Percentiles rank a stretch among this genome's conserved stretches.
phyloP scores from a whole-genome alignment of 1,140 invertebrate genomes.

The Temnothorax nylanderi region DNA sequence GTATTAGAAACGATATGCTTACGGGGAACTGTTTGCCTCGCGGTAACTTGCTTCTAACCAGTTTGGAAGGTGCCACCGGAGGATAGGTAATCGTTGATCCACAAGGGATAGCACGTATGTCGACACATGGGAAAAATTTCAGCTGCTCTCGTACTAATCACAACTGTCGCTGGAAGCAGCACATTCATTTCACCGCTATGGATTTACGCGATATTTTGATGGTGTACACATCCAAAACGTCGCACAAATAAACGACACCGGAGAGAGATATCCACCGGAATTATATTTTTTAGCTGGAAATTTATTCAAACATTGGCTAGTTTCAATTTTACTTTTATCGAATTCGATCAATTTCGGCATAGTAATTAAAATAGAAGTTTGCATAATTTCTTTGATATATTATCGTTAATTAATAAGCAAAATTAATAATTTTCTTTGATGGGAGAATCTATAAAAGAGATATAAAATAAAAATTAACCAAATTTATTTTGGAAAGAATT shows the following conservation, averaged over 20 bases:
- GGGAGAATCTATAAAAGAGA: not conserved
- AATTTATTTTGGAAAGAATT: not conserved
- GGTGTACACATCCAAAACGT: slow-evolving; percentile 22
- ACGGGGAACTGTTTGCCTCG: slow-evolving; percentile 43
- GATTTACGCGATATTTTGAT: slow-evolving; percentile 57
- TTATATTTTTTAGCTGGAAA: slow-evolving; percentile 56
- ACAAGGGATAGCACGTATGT: slow-evolving; percentile 5
- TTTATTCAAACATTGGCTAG: slow-evolving; percentile 42
- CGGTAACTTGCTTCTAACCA: slow-evolving; percentile 35
- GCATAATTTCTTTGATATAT: too few relatives aligned
- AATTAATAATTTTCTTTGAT: not conserved
- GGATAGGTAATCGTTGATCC: slow-evolving; percentile 54
- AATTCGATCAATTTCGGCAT: slow-evolving; percentile 4
- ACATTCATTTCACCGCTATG: slow-evolving; percentile 40
- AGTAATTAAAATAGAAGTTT: slow-evolving; percentile 11
- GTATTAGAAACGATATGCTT: slow-evolving; percentile 68
- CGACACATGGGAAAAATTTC: slow-evolving; percentile 30
- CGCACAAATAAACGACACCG: slow-evolving; percentile 53
- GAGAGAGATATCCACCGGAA: slow-evolving; percentile 28
- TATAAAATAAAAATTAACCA: not conserved
- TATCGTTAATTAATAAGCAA: not conserved
- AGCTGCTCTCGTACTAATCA: slow-evolving; percentile 34
- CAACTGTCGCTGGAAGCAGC: slow-evolving; percentile 44
- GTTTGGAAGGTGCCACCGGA: slow-evolving; percentile 33
- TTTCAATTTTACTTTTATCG: not conserved